Conservation (phyloP, 2,888 invertebrate species). For the Torymus aiolomorphi region DNA sequence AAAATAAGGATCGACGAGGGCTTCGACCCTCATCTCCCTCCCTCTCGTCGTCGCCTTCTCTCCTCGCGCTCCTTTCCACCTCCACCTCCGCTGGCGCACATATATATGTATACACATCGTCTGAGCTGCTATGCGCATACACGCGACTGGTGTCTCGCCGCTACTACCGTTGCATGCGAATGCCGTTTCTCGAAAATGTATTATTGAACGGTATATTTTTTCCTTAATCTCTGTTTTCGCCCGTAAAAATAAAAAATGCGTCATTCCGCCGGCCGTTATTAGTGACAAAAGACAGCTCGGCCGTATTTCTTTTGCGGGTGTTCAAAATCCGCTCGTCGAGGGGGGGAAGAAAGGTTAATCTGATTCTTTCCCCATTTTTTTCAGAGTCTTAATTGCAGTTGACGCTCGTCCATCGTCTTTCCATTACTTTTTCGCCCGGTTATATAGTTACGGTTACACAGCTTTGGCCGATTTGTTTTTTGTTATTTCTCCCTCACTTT, state of each 20-base stretch:
- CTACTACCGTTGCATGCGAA: constrained; percentile 7
- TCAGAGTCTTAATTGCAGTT: too few species aligned
- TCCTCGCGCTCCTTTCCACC: constrained; percentile 2
- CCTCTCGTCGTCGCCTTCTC: constrained; percentile 19
- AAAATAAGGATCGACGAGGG: constrained; percentile 54
- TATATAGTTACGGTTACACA: background rate
- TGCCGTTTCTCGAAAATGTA: constrained; percentile 40
- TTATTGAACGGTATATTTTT: constrained; percentile 54
- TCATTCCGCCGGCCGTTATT: constrained; percentile 47
- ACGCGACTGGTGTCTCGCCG: background rate
- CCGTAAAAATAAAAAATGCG: constrained; percentile 55
- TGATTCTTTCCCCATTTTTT: constrained; percentile 16
- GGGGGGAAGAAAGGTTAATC: too few species aligned
- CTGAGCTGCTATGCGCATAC: background rate
- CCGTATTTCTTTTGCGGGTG: constrained; percentile 13
- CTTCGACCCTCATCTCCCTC: constrained; percentile 52
- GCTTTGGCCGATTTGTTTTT: constrained; percentile 10
- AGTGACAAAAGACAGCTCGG: constrained; percentile 44
- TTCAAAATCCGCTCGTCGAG: background rate
- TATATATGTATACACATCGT: too few species aligned
- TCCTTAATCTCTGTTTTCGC: constrained; percentile 50
- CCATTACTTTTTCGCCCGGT: background rate
- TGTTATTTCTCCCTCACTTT: background rate
- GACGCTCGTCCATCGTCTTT: background rate
- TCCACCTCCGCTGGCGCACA: background rate